Base-by-base conservation (phyloP, 2,797 vertebrate species). In the Phrynocephalus vlangalii region DNA sequence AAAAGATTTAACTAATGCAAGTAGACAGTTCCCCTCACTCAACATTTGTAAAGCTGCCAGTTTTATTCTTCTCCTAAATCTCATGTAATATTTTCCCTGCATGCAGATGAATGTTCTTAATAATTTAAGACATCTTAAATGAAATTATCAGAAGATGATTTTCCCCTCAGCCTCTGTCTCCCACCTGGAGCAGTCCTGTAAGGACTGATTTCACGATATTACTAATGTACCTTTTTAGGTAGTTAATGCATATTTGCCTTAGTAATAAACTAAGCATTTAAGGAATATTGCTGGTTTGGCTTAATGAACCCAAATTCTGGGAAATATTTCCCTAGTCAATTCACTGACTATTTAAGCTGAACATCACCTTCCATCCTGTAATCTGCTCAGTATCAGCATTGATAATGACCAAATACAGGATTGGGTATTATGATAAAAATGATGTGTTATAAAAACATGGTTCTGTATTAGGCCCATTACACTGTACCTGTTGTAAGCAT, bases 91-190 rank as follows among this genome's bases (percentile, higher is more conserved):
- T 6, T 85, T 70, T 18, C 68, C 13, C n/a, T 83, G 16, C 8
- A 80, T 63, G 44, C 63, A 78, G 56, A 88, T 84, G 78, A 81
- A 11, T 79, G 24, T 88, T 26, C 67, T 26, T 86, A 70, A 84
- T 88, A 56, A 50, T 56, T 66, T 79, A 5, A 80, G 26, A 76
- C 28, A 30, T 44, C 1, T 89, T 63, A 88, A 79, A 84, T 78
- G 79, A 86, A 94, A 90, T 91, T 89, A 90, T 81, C 4, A 50
- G 83, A 85, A 85, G 60, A 88, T 93, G 95, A 91, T 92, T 90
- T 89, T 87, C 84, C 89, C n/a, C 33, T 52, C 81, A 90, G 88
- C 70, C 89, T 95, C 66, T 13, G 56, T 77, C 73, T 93, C 84
- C 83, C 60, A 94, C 89, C 84, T 92, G 91, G 75, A 71, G 38